Base-by-base conservation (phyloP, 2,113 vertebrate genomes). In the Calonectris borealis region DNA sequence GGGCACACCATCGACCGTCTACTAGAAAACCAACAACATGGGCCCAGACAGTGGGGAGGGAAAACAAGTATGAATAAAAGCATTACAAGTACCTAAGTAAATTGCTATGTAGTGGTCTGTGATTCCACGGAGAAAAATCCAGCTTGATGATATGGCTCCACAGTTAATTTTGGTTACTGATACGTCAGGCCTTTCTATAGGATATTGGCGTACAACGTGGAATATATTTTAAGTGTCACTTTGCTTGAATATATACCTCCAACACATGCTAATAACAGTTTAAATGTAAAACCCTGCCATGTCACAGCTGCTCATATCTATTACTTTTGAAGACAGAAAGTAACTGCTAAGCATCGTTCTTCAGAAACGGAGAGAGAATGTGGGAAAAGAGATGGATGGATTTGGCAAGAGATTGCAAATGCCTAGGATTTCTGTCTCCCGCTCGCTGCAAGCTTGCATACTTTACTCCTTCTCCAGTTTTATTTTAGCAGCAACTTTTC, bases 181-280 rank as follows among this genome's bases (percentile, higher is more conserved):
- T 88, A 91, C 6, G 7, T 78, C 88, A 95, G 42, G 64, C 32
- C 69, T 48, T 92, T 71, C 88, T 78, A 71, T 13, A 88, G 64
- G 60, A 77, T 86, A 80, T 4, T 90, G 88, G 82, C 79, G 13
- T 58, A 77, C n/a, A 75, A 77, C 0, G 1, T 13, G 44, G 85
- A 80, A 94, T 88, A 54, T 58, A 93, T 72, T 76, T 72, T 66
- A 95, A 88, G 79, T 81, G 75, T 46, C 36, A 54, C 38, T 96
- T 80, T 70, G 11, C 85, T 90, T 92, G 58, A 94, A 81, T 88
- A 77, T 77, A 1, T 64, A 70, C 62, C 95, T 93, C 57, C 65
- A 92, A 64, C 83, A 88, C 64, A 90, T 62, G 83, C 88, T 97
- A 96, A 92, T 96, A 97, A 93, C 90, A 90, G 90, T 73, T 88